Conservation (phyloP, 2,797 vertebrate genomes). For the Pristis pectinata region DNA sequence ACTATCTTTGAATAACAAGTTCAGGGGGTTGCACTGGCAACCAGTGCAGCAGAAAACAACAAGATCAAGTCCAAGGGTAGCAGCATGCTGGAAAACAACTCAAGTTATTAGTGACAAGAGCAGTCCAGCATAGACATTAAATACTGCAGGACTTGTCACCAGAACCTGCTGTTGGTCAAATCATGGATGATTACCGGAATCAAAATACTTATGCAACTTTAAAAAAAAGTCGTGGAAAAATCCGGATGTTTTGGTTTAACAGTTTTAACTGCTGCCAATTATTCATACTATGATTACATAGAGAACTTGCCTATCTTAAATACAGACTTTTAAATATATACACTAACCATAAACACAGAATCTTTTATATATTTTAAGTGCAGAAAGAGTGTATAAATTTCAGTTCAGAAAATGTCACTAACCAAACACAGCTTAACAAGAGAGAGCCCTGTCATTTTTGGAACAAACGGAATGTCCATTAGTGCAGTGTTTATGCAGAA, state of each 20-base stretch:
- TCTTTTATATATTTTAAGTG: neutral
- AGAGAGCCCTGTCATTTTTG: constrained; percentile 16
- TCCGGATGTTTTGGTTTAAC: neutral
- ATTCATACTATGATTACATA: neutral
- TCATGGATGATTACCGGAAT: neutral
- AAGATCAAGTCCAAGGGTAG: neutral
- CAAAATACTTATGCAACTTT: constrained; percentile 15
- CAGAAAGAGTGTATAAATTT: neutral
- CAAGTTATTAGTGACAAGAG: neutral
- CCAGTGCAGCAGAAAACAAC: neutral
- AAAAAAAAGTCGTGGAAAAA: neutral
- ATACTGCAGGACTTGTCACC: neutral
- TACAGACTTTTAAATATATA: neutral
- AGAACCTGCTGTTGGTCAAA: neutral
- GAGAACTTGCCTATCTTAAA: neutral
- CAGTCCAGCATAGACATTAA: neutral
- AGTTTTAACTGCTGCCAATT: neutral
- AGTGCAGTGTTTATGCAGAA: constrained; percentile 12
- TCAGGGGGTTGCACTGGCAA: neutral
- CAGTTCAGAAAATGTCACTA: neutral
- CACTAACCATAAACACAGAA: neutral
- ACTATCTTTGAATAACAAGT: neutral
- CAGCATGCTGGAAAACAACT: neutral
- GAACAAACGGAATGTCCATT: neutral
- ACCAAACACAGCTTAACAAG: neutral